phyloP scores from a whole-genome alignment of 2,113 vertebrate genomes.

The Camelus bactrianus region DNA sequence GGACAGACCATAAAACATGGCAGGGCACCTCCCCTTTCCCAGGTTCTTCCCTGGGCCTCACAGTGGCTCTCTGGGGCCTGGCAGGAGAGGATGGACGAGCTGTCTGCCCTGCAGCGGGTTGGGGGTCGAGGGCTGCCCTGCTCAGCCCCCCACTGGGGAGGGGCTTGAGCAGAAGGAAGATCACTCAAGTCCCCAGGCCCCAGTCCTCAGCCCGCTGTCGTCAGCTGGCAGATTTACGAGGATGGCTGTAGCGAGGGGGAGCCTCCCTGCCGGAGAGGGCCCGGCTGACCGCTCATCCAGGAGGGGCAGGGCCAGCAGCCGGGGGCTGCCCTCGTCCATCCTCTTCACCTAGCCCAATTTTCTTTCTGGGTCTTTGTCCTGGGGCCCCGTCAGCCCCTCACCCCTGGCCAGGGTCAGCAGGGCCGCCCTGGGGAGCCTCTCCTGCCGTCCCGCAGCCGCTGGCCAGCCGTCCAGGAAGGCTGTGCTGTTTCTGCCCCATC shows the following conservation, averaged over 20 bases:
- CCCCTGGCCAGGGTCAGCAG: accelerated
- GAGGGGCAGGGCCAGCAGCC: not conserved
- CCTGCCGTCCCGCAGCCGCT: accelerated
- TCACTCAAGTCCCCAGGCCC: conserved; percentile 75
- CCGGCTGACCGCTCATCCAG: conserved; percentile 72
- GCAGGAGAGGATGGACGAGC: not conserved
- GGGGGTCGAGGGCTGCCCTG: too few relatives aligned
- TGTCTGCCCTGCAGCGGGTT: accelerated
- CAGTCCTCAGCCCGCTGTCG: conserved; percentile 81
- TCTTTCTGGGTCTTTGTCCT: not conserved
- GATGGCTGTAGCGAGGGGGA: conserved; percentile 73
- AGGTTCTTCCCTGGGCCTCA: accelerated
- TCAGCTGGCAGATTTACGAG: conserved; percentile 83
- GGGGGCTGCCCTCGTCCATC: accelerated
- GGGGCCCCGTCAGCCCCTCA: too few relatives aligned
- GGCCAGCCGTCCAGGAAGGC: not conserved
- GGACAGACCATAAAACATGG: not conserved
- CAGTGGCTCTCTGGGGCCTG: accelerated
- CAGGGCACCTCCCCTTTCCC: not conserved
- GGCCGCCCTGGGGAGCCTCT: not conserved
- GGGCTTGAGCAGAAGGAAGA: conserved; percentile 83
- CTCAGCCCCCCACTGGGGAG: conserved; percentile 47
- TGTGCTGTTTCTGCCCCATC: not conserved
- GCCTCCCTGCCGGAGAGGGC: conserved; percentile 82
- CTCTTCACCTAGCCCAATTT: too few relatives aligned